Base-by-base conservation (phyloP, 2,888 invertebrate genomes). In the Eupithecia subumbrata region DNA sequence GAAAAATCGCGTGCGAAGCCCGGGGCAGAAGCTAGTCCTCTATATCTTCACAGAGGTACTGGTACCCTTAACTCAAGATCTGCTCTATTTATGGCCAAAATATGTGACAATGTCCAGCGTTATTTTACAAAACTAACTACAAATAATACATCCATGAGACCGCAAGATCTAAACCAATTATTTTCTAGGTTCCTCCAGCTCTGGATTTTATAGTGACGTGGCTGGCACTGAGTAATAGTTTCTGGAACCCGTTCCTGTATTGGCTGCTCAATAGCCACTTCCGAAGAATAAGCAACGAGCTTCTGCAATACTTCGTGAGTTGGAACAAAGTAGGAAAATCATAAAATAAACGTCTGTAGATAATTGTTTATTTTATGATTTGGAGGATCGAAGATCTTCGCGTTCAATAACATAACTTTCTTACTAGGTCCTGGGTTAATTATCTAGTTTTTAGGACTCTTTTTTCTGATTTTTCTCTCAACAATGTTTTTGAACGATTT, bases 241-340 rank as follows among this genome's bases (percentile, higher is more conserved):
- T 98, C 89, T 98, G 98, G 98, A 98, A 98, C 91, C 98, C 98
- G 2, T 98, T 98, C 87, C 96, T 98, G 76, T 98, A 98, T 90
- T 98, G 98, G 98, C 95, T 98, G 68, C 95, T 98, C 82, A 98
- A 98, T 91, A 97, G 97, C 87, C 97, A 98, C 87, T 98, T 98
- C 90, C 95, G 98, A 84, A 96, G 97, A 82, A 97, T 98, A 83
- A 97, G 97, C 87, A 96, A 96, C 82, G 97, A 97, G 84, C 90
- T 98, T 76, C 92, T 98, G 78, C 96, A 97, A 84, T 97, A 96
- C 82, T 97, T 96, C 92, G 98, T 97, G 92, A 95, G 96, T 92
- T 37, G n/a, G 11, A 64, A 34, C 34, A 40, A 66, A 66, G 56
- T 56, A 22, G 2, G 14, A 14, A 56, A 25, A 2, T 25, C 60